Evolutionary conservation across 1,140 invertebrate genomes (phyloP).

Genomic region (Drosophila pseudoobscura): DNA sequence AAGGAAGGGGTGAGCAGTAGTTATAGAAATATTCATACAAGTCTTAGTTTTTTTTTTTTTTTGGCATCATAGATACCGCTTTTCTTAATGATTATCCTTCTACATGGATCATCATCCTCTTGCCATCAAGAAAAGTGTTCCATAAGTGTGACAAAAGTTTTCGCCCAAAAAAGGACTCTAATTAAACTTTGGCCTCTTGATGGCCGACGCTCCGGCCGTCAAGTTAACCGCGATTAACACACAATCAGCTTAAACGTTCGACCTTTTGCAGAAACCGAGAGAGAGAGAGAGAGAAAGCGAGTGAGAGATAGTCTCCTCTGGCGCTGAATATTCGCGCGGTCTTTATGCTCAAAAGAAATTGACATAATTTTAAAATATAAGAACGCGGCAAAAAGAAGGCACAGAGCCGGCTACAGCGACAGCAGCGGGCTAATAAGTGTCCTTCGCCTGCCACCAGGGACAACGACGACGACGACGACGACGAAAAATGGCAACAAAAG

Average conservation of each 20-base stretch:
- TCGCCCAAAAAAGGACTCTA: conserved; percentile 15
- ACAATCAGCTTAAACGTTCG: conserved; percentile 67
- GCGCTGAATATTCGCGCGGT: conserved; percentile 26
- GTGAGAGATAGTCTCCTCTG: conserved; percentile 21
- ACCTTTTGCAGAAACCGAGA: conserved; percentile 23
- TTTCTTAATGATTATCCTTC: neutral
- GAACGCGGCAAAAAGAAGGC: conserved; percentile 37
- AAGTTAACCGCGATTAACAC: conserved; percentile 60
- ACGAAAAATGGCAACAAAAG: conserved; percentile 54
- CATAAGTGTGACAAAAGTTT: conserved; percentile 27
- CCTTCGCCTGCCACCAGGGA: conserved; percentile 38
- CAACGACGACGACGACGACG: neutral
- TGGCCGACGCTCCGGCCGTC: conserved; percentile 18
- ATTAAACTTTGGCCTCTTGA: conserved; percentile 52
- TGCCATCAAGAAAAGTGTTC: too few relatives aligned
- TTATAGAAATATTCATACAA: conserved; percentile 39
- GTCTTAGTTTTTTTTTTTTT: neutral
- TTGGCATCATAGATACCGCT: neutral
- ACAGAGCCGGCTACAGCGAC: conserved; percentile 21
- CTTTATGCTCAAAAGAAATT: conserved; percentile 62
- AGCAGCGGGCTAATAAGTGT: conserved; percentile 66
- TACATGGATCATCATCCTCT: neutral
- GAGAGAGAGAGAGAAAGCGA: neutral
- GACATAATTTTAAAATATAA: conserved; percentile 71
- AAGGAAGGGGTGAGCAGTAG: neutral